phyloP scores from a whole-genome alignment of 2,797 vertebrate species.

The Onychomys torridus region DNA sequence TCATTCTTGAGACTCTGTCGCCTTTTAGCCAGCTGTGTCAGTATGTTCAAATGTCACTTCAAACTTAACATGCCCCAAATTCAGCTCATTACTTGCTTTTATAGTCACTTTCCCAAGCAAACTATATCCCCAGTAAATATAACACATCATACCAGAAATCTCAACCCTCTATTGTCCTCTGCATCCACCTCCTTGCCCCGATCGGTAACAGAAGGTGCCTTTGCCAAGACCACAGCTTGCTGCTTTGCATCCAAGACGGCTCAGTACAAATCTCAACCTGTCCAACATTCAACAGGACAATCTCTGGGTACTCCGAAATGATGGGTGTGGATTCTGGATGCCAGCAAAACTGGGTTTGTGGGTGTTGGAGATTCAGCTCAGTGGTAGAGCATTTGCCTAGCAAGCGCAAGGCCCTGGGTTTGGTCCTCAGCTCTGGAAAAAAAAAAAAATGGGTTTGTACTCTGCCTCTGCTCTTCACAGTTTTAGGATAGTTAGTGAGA shows the following conservation, averaged over 20 bases:
- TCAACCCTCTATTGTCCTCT: background rate
- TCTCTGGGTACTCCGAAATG: background rate
- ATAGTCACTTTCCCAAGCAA: constrained; percentile 16
- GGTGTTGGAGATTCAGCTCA: too few species aligned
- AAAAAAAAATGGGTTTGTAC: background rate
- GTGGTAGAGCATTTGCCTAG: too few species aligned
- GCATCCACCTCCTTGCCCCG: background rate
- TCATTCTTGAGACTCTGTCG: background rate
- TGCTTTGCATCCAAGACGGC: background rate
- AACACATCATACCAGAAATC: background rate
- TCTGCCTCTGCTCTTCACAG: background rate
- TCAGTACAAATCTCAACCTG: background rate
- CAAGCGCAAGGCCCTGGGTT: too few species aligned
- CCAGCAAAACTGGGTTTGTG: background rate
- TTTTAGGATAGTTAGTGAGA: background rate
- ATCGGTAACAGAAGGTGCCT: background rate
- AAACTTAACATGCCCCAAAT: background rate
- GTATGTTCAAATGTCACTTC: background rate
- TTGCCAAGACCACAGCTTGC: background rate
- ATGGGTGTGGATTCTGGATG: background rate
- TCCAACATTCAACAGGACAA: background rate
- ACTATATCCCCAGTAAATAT: background rate
- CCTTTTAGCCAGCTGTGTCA: background rate
- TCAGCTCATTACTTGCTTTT: constrained; percentile 1
- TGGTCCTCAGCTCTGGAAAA: too few species aligned